Conservation (phyloP, 2,888 invertebrate genomes). For the Trypoxylon attenuatum region DNA sequence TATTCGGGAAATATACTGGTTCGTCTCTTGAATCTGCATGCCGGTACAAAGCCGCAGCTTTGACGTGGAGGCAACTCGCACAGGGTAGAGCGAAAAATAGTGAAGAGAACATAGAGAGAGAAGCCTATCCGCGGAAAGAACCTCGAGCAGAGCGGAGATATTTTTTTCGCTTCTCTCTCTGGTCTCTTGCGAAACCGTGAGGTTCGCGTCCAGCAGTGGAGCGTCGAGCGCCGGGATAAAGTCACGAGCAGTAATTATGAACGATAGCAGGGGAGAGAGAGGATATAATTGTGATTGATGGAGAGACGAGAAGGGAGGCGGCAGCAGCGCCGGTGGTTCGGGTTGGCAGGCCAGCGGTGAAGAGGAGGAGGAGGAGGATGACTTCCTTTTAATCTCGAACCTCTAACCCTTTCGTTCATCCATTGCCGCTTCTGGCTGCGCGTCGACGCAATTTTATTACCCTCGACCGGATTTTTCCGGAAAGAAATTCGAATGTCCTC, state of each 20-base stretch:
- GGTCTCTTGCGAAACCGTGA: not conserved
- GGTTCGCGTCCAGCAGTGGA: constrained; percentile 34
- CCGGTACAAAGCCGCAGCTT: too few relatives aligned
- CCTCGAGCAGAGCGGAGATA: constrained; percentile 20
- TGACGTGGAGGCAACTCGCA: too few relatives aligned
- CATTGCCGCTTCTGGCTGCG: constrained; percentile 61
- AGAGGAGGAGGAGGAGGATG: constrained; percentile 57
- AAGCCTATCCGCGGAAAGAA: too few relatives aligned
- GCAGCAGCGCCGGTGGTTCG: constrained; percentile 41
- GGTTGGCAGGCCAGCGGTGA: constrained; percentile 50
- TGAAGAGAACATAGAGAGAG: too few relatives aligned
- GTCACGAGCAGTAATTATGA: constrained; percentile 73
- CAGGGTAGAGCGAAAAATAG: not conserved
- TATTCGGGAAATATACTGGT: too few relatives aligned
- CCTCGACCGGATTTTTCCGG: constrained; percentile 41
- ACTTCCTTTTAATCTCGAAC: constrained; percentile 74
- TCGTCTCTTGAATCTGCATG: too few relatives aligned
- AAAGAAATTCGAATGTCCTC: constrained; percentile 22
- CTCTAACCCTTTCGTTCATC: constrained; percentile 70
- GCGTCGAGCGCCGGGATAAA: constrained; percentile 62
- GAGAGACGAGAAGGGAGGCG: constrained; percentile 62
- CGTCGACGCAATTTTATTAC: constrained; percentile 63
- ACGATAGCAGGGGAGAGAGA: constrained; percentile 67
- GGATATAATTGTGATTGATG: constrained; percentile 74
- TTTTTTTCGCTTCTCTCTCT: too few relatives aligned